Base-by-base conservation (phyloP, 2,888 invertebrate genomes). In the Ophion ellenae region DNA sequence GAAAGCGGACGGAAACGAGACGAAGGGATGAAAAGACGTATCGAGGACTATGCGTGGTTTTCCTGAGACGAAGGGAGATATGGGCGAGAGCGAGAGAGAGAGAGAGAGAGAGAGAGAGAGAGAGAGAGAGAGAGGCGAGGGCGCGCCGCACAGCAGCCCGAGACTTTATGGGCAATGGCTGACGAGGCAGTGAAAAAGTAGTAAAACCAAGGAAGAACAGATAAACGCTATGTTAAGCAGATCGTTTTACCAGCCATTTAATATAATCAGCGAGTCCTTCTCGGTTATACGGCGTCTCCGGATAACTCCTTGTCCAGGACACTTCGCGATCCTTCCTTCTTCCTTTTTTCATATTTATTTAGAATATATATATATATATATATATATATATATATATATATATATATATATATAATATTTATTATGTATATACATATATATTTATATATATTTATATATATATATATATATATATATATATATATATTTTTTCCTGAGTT, bases 121-220 rank as follows among this genome's bases (percentile, higher is more conserved):
- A 64, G 74, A 84, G 84, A 45, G 75, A 81, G 81, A 77, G 66
- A 67, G 36, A 53, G 80, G 74, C 77, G 59, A 81, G 71, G 79
- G 71, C 53, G 78, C 73, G 81, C 66, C 78, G 76, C 81, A 76
- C 70, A 81, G 80, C 81, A 77, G 82, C 75, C 77, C 79, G 89
- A 89, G 91, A 93, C 92, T 94, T 94, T 94, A 93, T 92, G 93
- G 92, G 90, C 92, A 92, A 93, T 93, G 93, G 92, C 92, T 94
- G 93, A 93, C 93, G 93, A 93, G 93, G 93, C 92, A 92, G 94
- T 94, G 93, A 93, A 93, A 94, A 93, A 94, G 93, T 93, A 93
- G 90, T 94, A 94, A 93, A 94, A 93, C 92, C 91, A 90, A 92
- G 92, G 83, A 93, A 91, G 91, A 93, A 92, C 92, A 92, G 93